Evolutionary conservation across 2,888 invertebrate genomes (phyloP).

Genomic region (Chesias legatella): DNA sequence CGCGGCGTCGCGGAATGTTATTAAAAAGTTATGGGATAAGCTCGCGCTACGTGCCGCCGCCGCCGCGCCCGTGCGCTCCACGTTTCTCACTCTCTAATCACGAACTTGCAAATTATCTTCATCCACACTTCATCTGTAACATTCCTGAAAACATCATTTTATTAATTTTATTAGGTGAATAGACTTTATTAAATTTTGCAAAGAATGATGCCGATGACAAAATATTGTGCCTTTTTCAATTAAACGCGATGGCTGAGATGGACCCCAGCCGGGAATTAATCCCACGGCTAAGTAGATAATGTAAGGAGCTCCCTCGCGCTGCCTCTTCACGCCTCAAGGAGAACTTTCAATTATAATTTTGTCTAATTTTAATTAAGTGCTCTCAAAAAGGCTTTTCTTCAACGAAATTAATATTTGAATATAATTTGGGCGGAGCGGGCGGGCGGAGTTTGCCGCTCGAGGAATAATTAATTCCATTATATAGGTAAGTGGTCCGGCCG

Average conservation of each 20-base stretch:
- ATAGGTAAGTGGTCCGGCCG: slow-evolving; percentile 65
- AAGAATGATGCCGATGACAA: slow-evolving; percentile 39
- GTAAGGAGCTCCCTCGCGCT: slow-evolving; percentile 63
- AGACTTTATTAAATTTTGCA: slow-evolving; percentile 23
- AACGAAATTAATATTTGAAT: slow-evolving; percentile 81
- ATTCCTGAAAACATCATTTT: slow-evolving; percentile 17
- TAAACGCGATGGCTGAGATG: slow-evolving; percentile 57
- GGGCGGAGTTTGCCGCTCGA: slow-evolving; percentile 78
- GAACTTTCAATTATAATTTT: slow-evolving; percentile 81
- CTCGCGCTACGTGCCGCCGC: slow-evolving; percentile 53
- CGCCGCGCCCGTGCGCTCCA: slow-evolving; percentile 18
- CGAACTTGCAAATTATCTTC: slow-evolving; percentile 72
- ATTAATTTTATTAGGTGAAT: not conserved
- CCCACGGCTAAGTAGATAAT: slow-evolving; percentile 76
- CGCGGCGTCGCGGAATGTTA: slow-evolving; percentile 69
- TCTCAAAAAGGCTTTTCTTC: slow-evolving; percentile 79
- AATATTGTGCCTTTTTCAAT: slow-evolving; percentile 66
- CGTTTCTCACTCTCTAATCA: slow-evolving; percentile 56
- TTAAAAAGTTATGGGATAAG: slow-evolving; percentile 78
- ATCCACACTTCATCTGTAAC: slow-evolving; percentile 32
- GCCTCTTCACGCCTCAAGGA: slow-evolving; percentile 78
- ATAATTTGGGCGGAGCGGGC: slow-evolving; percentile 78
- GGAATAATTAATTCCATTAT: slow-evolving; percentile 79
- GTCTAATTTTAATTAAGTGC: slow-evolving; percentile 81
- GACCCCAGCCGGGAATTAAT: slow-evolving; percentile 66